These are phyloP conservation scores for Caenorhabditis sp. DNA, from an alignment of 2,888 invertebrate genomes.

Conservation along the genomic window DNA sequence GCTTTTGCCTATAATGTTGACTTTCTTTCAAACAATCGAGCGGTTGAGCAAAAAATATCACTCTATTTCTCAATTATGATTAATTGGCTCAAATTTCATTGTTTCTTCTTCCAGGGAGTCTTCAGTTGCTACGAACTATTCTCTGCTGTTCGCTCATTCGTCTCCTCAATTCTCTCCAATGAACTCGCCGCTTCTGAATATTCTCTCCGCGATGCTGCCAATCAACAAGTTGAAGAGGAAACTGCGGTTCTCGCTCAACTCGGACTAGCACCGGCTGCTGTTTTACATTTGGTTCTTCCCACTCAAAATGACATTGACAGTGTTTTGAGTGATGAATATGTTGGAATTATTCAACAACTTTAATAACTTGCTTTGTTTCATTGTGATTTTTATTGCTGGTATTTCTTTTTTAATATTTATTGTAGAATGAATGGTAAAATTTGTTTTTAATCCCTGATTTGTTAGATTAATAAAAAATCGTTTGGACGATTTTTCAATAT, in stretches of 20 bases:
- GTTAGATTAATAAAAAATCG: not conserved
- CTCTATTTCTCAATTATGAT: too few relatives aligned
- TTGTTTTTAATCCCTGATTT: not conserved
- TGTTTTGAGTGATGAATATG: conserved; percentile 11
- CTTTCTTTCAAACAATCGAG: too few relatives aligned
- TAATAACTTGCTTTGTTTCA: not conserved
- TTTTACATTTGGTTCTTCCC: conserved; percentile 81
- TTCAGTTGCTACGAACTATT: conserved; percentile 59
- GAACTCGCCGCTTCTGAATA: conserved; percentile 36
- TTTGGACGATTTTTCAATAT: not conserved
- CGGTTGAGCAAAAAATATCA: too few relatives aligned
- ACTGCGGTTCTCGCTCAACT: conserved; percentile 82
- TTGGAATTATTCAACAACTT: conserved; percentile 7
- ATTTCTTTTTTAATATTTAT: not conserved
- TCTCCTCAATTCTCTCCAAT: conserved; percentile 32
- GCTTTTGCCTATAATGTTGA: too few relatives aligned
- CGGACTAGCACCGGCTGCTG: conserved; percentile 83
- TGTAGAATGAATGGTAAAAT: too few relatives aligned
- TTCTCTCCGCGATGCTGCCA: conserved; percentile 45
- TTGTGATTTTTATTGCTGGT: not conserved
- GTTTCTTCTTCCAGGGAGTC: conserved; percentile 51
- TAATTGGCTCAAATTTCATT: too few relatives aligned
- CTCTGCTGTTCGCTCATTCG: conserved; percentile 51
- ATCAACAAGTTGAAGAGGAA: conserved; percentile 64
- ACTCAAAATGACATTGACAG: not conserved